Evolutionary conservation across 2,888 invertebrate genomes (phyloP), one percentile per base, ranked within the genome.

Genomic region (Crocallis elinguaria): DNA sequence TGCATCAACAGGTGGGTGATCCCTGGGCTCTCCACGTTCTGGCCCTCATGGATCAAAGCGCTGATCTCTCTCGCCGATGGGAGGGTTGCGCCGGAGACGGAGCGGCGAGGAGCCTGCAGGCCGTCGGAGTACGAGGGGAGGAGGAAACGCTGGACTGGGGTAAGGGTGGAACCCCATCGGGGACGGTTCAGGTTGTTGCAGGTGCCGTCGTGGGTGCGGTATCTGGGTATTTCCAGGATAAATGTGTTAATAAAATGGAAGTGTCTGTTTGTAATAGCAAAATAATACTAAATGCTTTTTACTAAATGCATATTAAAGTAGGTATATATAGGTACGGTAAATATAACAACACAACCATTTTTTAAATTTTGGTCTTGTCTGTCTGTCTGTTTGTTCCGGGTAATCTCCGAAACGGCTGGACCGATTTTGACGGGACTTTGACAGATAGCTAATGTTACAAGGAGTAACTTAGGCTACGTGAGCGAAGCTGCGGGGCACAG

Each of bases 181-280:
- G 94, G 94, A 42, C 95, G 92, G 44, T 92, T 91, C 43, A 94
- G 84, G 85, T 98, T 98, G 85, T 98, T 98, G 84, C 98, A 98
- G 25, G 96, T 96, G 25, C 98, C 98, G 75, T 97, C 97, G 46
- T 96, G 94, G 0, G 96, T 96, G 44, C 98, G 94, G 84, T 96
- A 98, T 57, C 94, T 92, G 66, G 13, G 11, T 5, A 38, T 1
- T 25, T 2, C 9, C 3, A n/a, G 3, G 23, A 9, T 25, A 3
- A 25, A 25, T 25, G 25, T 9, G 25, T 25, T 25, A 1, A 23
- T 8, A 23, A 23, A 1, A 4, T 23, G 8, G 2, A 23, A 1
- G n/a, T n/a, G n/a, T n/a, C n/a, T n/a, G n/a, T n/a, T n/a, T n/a
- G n/a, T n/a, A n/a, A n/a, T n/a, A n/a, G n/a, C n/a, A n/a, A n/a